Base-by-base conservation (phyloP, 2,888 invertebrate species). In the Zhuqinia jingwanae region DNA sequence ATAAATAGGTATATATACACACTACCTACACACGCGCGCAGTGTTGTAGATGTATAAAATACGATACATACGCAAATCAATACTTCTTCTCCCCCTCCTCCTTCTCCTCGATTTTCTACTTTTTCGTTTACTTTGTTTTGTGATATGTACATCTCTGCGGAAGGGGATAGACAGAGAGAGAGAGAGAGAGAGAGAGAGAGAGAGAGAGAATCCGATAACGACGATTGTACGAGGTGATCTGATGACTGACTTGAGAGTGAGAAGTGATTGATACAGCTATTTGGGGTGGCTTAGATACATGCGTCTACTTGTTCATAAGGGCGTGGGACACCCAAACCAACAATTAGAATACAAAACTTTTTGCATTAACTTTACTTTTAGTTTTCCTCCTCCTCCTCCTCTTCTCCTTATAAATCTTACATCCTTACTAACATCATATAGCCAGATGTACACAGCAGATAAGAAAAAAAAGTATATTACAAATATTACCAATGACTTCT, bases 281-380 rank as follows among this genome's bases (percentile, higher is more conserved):
- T 53, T 50, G n/a, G 25, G 45, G n/a, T n/a, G n/a, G n/a, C n/a
- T 5, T 50, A 56, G 2, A 2, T 60, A 25, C 60, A 36, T 36
- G 63, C 25, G 11, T 65, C 15, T 2, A 2, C n/a, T 63, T 70
- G 47, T 70, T 70, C n/a, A 53, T n/a, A 53, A 53, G 50, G 50
- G 50, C n/a, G 50, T 27, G 50, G 73, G 50, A 73, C 15, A 25
- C 73, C 73, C 73, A 50, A 53, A 50, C 73, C 27, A 27, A 25
- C 73, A 73, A 73, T 73, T 73, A 73, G 73, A 73, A 25, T 50
- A 42, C 45, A 47, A 47, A 50, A 73, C 73, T 73, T 53, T 73
- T 2, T 13, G 10, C 22, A 17, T 1, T 50, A 50, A 73, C 22
- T 73, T 73, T 27, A 73, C 73, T 73, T 73, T 73, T 50, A 22